Conservation (phyloP, 2,113 vertebrate species). For the Anas platyrhynchos region DNA sequence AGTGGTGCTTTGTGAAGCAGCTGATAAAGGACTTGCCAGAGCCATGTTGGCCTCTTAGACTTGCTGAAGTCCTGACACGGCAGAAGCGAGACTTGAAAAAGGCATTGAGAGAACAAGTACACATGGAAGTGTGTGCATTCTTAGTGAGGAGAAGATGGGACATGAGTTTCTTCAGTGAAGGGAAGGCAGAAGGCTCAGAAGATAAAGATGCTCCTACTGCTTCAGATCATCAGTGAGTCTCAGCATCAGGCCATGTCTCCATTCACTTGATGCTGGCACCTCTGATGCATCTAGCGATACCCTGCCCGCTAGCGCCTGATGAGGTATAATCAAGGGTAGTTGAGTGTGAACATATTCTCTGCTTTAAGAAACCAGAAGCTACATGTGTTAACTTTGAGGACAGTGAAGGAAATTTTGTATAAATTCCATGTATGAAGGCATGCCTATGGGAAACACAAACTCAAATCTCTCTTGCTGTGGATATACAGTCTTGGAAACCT, state of each 20-base stretch:
- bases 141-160: background rate
- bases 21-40: background rate
- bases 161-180: background rate
- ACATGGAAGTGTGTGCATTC: too few species aligned
- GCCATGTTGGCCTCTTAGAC: background rate
- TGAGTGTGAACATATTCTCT: background rate
- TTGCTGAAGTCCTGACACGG: background rate
- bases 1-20: background rate
- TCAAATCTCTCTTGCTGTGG: too few species aligned
- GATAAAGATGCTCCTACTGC: background rate
- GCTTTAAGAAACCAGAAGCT: background rate
- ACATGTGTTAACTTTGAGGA: background rate
- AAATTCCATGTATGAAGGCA: background rate
- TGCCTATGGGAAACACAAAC: fast-evolving
- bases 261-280: background rate
- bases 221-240: background rate
- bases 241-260: background rate
- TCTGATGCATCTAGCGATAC: background rate
- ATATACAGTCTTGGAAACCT: too few species aligned
- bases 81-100: background rate
- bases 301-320: background rate
- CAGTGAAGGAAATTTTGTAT: background rate
- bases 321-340: background rate
- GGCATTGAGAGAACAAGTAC: background rate
- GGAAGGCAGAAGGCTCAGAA: background rate